These are phyloP conservation scores for Lasioglossum calceatum DNA, from an alignment of 2,888 invertebrate genomes.

Conservation along the genomic window DNA sequence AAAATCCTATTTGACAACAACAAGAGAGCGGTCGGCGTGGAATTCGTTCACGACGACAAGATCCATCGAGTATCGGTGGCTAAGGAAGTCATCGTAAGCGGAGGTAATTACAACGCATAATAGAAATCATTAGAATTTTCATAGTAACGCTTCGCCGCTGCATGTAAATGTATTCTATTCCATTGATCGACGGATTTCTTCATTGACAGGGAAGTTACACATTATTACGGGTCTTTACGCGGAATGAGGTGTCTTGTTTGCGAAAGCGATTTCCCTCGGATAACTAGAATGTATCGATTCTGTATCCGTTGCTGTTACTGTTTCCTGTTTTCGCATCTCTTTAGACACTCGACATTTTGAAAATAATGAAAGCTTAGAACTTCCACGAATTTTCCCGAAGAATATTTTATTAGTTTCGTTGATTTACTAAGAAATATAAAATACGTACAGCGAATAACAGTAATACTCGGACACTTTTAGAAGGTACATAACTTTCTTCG, in stretches of 20 bases:
- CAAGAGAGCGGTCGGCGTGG: conserved; percentile 91
- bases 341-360: too few relatives aligned
- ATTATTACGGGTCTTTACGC: background rate
- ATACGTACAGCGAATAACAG: too few relatives aligned
- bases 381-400: too few relatives aligned
- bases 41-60: conserved; percentile 87
- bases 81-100: conserved; percentile 89
- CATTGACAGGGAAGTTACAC: background rate
- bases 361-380: too few relatives aligned
- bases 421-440: too few relatives aligned
- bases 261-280: background rate
- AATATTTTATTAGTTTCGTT: too few relatives aligned
- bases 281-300: background rate
- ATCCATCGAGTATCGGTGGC: conserved; percentile 87
- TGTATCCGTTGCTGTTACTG: background rate
- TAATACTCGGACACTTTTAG: too few relatives aligned
- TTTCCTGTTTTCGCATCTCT: background rate
- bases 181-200: background rate
- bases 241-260: background rate
- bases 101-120: conserved; percentile 78
- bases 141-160: background rate
- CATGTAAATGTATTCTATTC: background rate
- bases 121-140: background rate
- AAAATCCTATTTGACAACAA: conserved; percentile 89
- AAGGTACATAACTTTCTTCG: too few relatives aligned